Conservation (phyloP, 2,888 invertebrate genomes). For the Troilus luridus region DNA sequence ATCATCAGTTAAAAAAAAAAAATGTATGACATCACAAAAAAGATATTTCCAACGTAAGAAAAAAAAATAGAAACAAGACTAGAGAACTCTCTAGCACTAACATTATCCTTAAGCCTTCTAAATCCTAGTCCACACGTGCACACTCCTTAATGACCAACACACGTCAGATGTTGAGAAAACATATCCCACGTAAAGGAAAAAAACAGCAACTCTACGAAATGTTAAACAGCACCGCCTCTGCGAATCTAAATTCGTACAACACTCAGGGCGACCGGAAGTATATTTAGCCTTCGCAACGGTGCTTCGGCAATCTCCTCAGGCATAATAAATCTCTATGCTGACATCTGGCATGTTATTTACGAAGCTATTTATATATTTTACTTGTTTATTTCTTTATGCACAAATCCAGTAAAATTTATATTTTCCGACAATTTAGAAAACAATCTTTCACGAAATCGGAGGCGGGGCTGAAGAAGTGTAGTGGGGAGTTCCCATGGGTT, state of each 20-base stretch:
- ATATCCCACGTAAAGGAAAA: not conserved
- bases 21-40: too few species aligned
- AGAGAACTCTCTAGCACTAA: not conserved
- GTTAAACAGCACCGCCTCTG: not conserved
- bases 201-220: not conserved
- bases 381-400: too few species aligned
- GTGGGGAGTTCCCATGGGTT: too few species aligned
- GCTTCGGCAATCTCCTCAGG: not conserved
- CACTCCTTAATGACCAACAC: not conserved
- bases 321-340: not conserved
- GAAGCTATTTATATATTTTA: too few species aligned
- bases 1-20: too few species aligned
- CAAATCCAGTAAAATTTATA: too few species aligned
- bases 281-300: not conserved
- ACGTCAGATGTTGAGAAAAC: not conserved
- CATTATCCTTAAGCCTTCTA: not conserved
- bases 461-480: too few species aligned
- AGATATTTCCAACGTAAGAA: not conserved
- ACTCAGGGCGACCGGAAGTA: not conserved
- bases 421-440: too few species aligned
- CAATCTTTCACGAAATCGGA: too few species aligned
- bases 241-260: not conserved
- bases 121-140: not conserved
- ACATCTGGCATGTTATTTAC: too few species aligned
- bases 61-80: not conserved